Evolutionary conservation across 2,888 invertebrate genomes (phyloP).

Genomic region (Encarsia formosa): DNA sequence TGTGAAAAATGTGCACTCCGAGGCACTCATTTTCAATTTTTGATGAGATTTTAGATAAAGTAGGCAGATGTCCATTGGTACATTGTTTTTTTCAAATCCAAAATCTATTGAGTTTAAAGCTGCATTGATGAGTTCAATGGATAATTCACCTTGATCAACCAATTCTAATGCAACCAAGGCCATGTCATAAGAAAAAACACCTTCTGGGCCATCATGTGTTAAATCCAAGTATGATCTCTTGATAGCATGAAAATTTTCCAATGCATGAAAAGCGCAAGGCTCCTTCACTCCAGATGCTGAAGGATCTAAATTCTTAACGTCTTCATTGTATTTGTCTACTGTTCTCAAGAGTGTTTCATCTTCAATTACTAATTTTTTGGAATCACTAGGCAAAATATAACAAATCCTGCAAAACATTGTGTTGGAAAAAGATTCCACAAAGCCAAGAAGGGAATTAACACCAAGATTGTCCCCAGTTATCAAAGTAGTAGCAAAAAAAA

Average conservation of each 20-base stretch:
- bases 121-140: constrained; percentile 1
- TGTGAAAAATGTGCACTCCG: constrained; percentile 11
- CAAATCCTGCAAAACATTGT: constrained; percentile 13
- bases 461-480: constrained; percentile 17
- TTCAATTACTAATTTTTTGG: constrained; percentile 5
- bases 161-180: too few species aligned
- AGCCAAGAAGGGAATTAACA: constrained; percentile 16
- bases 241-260: constrained; percentile 15
- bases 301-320: not conserved
- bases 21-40: constrained; percentile 4
- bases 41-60: constrained; percentile 7
- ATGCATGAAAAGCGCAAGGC: constrained; percentile 16
- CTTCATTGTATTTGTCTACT: constrained; percentile 11
- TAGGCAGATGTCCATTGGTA: not conserved
- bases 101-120: not conserved
- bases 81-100: not conserved
- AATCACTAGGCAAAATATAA: constrained; percentile 5
- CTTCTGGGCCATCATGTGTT: too few species aligned
- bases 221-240: constrained; percentile 10
- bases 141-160: not conserved
- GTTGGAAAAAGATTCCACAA: constrained; percentile 12
- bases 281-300: constrained; percentile 18
- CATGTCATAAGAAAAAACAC: too few species aligned
- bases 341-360: constrained; percentile 11
- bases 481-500: constrained; percentile 13